These are phyloP conservation scores for Furcula furcula DNA, from an alignment of 2,888 invertebrate genomes.

Conservation along the genomic window DNA sequence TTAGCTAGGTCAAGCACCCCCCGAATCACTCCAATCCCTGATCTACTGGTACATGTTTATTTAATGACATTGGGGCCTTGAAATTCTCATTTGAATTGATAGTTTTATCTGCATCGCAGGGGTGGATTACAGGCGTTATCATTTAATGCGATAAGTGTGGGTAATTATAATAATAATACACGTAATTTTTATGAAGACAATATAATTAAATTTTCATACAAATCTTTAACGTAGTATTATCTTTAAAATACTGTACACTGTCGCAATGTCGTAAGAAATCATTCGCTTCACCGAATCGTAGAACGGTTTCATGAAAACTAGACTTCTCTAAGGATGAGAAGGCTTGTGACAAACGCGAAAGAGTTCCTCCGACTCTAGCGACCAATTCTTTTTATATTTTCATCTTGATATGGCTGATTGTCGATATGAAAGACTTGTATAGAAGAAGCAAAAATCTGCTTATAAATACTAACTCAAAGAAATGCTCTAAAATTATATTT, in stretches of 20 bases:
- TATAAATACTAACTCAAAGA: conserved; percentile 59
- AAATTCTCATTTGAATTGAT: not conserved
- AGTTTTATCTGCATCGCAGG: not conserved
- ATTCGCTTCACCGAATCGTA: conserved; percentile 46
- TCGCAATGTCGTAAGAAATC: conserved; percentile 64
- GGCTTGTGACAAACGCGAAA: conserved; percentile 42
- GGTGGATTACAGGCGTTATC: conserved; percentile 1
- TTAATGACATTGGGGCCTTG: too few relatives aligned
- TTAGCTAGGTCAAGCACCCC: too few relatives aligned
- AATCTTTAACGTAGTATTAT: conserved; percentile 89
- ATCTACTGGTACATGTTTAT: too few relatives aligned
- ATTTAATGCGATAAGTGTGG: too few relatives aligned
- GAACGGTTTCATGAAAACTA: conserved; percentile 48
- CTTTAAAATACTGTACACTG: conserved; percentile 90
- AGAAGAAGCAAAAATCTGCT: conserved; percentile 58
- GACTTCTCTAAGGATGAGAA: conserved; percentile 11
- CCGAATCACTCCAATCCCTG: too few relatives aligned
- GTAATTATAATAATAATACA: conserved; percentile 46
- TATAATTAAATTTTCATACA: conserved; percentile 89
- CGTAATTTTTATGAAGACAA: conserved; percentile 76
- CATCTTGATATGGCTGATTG: conserved; percentile 85
- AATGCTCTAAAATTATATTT: conserved; percentile 67
- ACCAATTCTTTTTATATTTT: conserved; percentile 75
- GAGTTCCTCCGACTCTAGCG: conserved; percentile 61
- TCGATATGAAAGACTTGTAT: conserved; percentile 82